Evolutionary conservation across 1,140 invertebrate species (phyloP).

Genomic region (Cydia splendana): DNA sequence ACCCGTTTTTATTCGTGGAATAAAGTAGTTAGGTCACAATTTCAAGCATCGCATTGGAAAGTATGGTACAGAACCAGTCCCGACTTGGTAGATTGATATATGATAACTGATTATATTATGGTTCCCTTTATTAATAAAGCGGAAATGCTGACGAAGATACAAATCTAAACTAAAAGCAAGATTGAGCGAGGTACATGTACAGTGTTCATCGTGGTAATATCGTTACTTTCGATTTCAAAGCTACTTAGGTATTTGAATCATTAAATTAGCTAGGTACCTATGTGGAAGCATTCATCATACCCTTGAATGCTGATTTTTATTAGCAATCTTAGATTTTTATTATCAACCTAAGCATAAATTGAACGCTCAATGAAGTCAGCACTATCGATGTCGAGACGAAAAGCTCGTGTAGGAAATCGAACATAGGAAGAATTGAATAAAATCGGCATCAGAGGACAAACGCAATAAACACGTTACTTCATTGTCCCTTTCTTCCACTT

Average conservation of each 20-base stretch:
- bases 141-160: neutral
- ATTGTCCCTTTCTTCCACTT: too few species aligned
- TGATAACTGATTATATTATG: constrained; percentile 2
- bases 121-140: constrained; percentile 3
- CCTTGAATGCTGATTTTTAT: too few species aligned
- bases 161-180: neutral
- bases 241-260: neutral
- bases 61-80: neutral
- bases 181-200: neutral
- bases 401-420: too few species aligned
- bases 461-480: too few species aligned
- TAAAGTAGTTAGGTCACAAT: neutral
- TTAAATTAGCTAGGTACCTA: too few species aligned
- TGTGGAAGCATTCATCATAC: too few species aligned
- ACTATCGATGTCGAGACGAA: too few species aligned
- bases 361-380: too few species aligned
- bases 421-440: too few species aligned
- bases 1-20: neutral
- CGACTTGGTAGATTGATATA: neutral
- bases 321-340: too few species aligned
- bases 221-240: neutral
- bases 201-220: neutral
- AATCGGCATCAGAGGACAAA: too few species aligned
- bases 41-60: constrained; percentile 24
- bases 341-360: too few species aligned